Conservation (phyloP, 2,113 vertebrate genomes). For the Etheostoma cragini region DNA sequence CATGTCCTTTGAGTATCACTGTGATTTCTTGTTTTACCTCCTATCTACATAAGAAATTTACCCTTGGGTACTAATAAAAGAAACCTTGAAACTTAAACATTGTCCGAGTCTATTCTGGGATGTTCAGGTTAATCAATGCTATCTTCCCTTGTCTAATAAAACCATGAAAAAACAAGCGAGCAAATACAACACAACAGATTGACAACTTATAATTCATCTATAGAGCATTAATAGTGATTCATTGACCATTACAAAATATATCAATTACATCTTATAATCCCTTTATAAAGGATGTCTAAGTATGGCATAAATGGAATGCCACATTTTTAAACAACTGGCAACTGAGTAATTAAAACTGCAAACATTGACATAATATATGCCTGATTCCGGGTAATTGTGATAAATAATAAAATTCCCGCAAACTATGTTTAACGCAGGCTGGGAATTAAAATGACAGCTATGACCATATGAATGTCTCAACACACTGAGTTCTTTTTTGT, state of each 20-base stretch:
- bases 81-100: too few species aligned
- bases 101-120: background rate
- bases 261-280: constrained; percentile 1
- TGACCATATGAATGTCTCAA: background rate
- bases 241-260: background rate
- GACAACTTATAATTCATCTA: background rate
- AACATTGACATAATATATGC: background rate
- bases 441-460: background rate
- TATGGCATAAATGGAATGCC: background rate
- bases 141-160: background rate
- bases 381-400: background rate
- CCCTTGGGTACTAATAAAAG: too few species aligned
- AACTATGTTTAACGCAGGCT: background rate
- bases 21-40: too few species aligned
- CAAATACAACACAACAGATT: background rate
- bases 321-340: background rate
- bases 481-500: background rate
- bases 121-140: background rate
- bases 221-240: background rate
- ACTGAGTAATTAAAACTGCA: background rate
- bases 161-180: background rate
- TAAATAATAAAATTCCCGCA: background rate
- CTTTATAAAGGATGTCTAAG: background rate
- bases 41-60: too few species aligned
- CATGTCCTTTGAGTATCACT: too few species aligned